phyloP scores from a whole-genome alignment of 2,113 vertebrate species.

The Myiozetetes cayanensis region DNA sequence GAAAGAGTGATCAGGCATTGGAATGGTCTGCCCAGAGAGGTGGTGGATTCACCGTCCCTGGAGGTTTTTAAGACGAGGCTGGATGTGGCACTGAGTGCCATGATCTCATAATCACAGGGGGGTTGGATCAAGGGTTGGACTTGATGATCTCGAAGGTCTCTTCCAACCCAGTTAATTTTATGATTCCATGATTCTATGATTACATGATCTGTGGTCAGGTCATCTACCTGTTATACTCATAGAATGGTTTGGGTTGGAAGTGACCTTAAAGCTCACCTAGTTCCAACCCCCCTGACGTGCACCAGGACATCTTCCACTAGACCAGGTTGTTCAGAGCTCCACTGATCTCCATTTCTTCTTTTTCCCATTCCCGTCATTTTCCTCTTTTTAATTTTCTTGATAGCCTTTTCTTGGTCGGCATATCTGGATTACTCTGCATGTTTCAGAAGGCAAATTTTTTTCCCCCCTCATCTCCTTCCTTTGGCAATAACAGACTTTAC shows the following conservation, averaged over 20 bases:
- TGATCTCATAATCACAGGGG: too few species aligned
- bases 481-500: not conserved
- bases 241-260: not conserved
- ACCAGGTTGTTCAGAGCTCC: not conserved
- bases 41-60: too few species aligned
- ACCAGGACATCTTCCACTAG: not conserved
- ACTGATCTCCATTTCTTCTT: rapidly evolving
- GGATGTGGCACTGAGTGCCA: too few species aligned
- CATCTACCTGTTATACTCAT: not conserved
- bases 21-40: too few species aligned
- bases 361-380: not conserved
- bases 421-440: not conserved
- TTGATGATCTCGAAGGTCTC: too few species aligned
- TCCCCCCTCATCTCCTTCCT: not conserved
- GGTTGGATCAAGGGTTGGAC: too few species aligned
- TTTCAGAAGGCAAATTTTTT: not conserved
- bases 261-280: not conserved
- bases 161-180: too few species aligned
- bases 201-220: not conserved
- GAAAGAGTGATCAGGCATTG: too few species aligned
- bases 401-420: not conserved
- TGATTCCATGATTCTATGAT: not conserved
- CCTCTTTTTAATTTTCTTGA: not conserved
- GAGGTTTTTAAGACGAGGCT: too few species aligned
- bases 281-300: not conserved